Conservation (phyloP, 2,113 vertebrate genomes). For the Clarias batrachus region DNA sequence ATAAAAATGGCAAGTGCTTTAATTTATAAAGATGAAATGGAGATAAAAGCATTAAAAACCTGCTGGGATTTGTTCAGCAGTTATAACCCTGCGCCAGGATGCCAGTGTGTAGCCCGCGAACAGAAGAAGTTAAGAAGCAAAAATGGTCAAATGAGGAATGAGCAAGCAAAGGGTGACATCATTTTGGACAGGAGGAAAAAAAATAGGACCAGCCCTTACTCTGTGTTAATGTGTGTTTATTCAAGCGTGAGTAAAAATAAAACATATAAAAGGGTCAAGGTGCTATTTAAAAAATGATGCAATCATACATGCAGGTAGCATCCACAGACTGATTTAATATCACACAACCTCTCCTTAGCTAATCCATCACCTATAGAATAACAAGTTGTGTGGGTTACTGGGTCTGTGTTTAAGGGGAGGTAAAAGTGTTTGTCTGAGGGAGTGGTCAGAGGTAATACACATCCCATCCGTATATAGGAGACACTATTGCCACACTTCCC, state of each 20-base stretch:
- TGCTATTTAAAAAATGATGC: slow-evolving; percentile 13
- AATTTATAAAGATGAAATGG: slow-evolving; percentile 16
- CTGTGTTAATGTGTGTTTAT: slow-evolving; percentile 18
- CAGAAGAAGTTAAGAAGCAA: slow-evolving; percentile 33
- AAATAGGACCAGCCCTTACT: not conserved
- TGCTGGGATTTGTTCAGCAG: slow-evolving; percentile 33
- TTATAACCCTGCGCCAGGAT: slow-evolving; percentile 33
- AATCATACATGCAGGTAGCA: slow-evolving; percentile 10
- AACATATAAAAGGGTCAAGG: slow-evolving; percentile 6
- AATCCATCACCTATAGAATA: slow-evolving; percentile 31
- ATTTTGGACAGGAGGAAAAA: slow-evolving; percentile 21
- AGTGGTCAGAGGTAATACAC: slow-evolving; percentile 60
- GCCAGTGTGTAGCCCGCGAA: slow-evolving; percentile 35
- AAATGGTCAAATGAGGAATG: slow-evolving; percentile 16
- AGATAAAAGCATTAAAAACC: slow-evolving; percentile 19
- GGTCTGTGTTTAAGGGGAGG: slow-evolving; percentile 34
- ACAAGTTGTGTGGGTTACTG: slow-evolving; percentile 24
- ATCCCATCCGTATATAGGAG: slow-evolving; percentile 63
- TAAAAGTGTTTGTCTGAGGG: slow-evolving; percentile 40
- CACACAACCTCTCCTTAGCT: slow-evolving; percentile 6
- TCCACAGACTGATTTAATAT: slow-evolving; percentile 27
- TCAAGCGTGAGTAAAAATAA: not conserved
- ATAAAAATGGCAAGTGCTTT: not conserved
- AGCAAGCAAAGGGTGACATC: slow-evolving; percentile 42
- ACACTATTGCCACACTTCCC: slow-evolving; percentile 59